phyloP scores from a whole-genome alignment of 2,888 invertebrate genomes.

The Macroteleia sp. region DNA sequence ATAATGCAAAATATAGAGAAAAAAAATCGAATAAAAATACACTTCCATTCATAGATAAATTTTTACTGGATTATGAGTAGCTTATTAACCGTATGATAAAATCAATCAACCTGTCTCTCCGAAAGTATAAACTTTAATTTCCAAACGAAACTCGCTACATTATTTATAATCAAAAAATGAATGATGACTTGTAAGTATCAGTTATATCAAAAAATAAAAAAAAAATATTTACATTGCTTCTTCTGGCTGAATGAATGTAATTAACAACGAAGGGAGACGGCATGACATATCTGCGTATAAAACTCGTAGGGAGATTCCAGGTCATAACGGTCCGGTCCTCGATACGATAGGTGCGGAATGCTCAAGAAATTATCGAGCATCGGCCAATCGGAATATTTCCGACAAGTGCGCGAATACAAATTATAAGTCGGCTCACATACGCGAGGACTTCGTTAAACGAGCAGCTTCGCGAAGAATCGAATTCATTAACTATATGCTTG shows the following conservation, averaged over 20 bases:
- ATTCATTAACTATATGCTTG: conserved; percentile 34
- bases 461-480: conserved; percentile 18
- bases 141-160: conserved; percentile 29
- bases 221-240: conserved; percentile 20
- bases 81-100: conserved; percentile 22
- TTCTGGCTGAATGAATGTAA: conserved; percentile 60
- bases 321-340: conserved; percentile 70
- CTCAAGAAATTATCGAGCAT: conserved; percentile 61
- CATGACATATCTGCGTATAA: conserved; percentile 52
- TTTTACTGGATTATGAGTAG: conserved; percentile 10
- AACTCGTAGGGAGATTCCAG: conserved; percentile 69
- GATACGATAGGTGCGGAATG: conserved; percentile 62
- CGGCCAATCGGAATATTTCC: conserved; percentile 63
- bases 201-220: conserved; percentile 13
- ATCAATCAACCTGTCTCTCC: conserved; percentile 34
- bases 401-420: conserved; percentile 61
- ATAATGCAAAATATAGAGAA: too few species aligned
- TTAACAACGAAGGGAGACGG: conserved; percentile 62
- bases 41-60: too few species aligned
- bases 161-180: conserved; percentile 44
- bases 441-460: conserved; percentile 30
- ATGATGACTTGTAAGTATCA: conserved; percentile 33
- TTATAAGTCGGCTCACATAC: conserved; percentile 53
- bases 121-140: conserved; percentile 30
- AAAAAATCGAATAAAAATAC: too few species aligned